Percentiles rank a stretch among this genome's conserved stretches.
Conservation (phyloP, 2,113 vertebrate genomes). For the Corydoras sp. region DNA sequence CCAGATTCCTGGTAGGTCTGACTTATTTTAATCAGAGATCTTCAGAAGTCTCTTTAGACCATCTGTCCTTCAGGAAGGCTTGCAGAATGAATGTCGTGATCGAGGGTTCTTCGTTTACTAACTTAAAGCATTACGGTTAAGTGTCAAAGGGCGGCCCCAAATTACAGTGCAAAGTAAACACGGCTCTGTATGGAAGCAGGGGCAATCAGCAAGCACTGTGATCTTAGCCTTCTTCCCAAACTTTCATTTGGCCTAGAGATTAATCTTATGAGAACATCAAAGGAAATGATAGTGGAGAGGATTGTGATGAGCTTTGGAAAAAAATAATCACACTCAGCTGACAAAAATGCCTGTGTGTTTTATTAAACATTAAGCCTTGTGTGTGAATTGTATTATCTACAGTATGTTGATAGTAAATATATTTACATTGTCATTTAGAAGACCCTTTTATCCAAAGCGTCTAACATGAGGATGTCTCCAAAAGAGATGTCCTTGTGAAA, state of each 20-base stretch:
- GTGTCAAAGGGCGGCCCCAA: background rate
- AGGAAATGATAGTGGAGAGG: background rate
- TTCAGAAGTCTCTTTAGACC: background rate
- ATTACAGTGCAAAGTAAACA: slow-evolving; percentile 9
- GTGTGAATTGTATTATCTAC: background rate
- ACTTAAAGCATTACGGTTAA: background rate
- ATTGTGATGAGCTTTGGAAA: too few species aligned
- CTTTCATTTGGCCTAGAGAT: slow-evolving; percentile 28
- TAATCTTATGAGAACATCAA: background rate
- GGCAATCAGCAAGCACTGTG: slow-evolving; percentile 6
- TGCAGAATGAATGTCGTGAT: background rate
- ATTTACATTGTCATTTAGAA: background rate
- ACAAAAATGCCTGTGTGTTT: too few species aligned
- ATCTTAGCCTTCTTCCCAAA: background rate
- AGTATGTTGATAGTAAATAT: slow-evolving; percentile 9
- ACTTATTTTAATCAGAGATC: background rate
- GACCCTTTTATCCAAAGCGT: too few species aligned
- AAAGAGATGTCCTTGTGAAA: too few species aligned
- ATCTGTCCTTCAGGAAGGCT: background rate
- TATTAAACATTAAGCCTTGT: background rate
- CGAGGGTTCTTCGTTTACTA: background rate
- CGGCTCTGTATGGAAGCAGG: slow-evolving; percentile 11
- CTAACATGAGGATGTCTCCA: too few species aligned
- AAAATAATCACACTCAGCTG: too few species aligned
- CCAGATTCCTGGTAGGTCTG: background rate